phyloP scores from a whole-genome alignment of 35 echinoderm and acorn worm species.

The Eucidaris tribuloides region DNA sequence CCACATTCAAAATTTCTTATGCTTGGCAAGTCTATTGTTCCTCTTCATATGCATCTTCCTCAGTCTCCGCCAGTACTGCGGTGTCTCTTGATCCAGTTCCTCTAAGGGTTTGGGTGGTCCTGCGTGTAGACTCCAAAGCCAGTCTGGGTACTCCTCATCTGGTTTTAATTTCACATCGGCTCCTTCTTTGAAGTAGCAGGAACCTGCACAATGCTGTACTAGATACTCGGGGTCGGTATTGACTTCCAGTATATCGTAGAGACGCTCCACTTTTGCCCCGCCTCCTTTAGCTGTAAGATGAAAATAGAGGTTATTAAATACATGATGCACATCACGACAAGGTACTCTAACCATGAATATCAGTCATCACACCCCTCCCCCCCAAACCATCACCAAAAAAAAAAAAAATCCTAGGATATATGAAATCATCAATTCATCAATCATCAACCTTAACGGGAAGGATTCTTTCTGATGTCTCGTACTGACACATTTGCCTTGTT shows the following conservation, averaged over 20 bases:
- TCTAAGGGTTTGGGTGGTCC: constrained; percentile 67
- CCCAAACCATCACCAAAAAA: too few species aligned
- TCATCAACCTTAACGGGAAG: too few species aligned
- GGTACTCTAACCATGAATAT: too few species aligned
- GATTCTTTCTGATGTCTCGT: too few species aligned
- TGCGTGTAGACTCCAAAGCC: constrained; percentile 89
- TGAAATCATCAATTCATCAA: too few species aligned
- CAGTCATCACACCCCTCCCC: too few species aligned
- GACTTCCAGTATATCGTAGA: constrained; percentile 63
- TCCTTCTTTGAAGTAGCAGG: constrained; percentile 78
- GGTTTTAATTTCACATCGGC: constrained; percentile 68
- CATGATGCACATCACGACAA: too few species aligned
- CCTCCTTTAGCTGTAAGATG: constrained; percentile 40
- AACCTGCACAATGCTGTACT: constrained; percentile 73
- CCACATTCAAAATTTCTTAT: constrained; percentile 75
- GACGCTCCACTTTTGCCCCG: constrained; percentile 5
- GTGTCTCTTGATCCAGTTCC: constrained; percentile 65
- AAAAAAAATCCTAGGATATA: too few species aligned
- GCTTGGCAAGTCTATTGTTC: constrained; percentile 79
- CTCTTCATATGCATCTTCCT: constrained; percentile 85
- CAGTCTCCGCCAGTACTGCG: constrained; percentile 83
- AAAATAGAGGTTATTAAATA: not conserved
- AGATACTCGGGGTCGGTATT: constrained; percentile 85
- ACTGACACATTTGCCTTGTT: too few species aligned
- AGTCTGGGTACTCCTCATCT: constrained; percentile 93